Evolutionary conservation across 2,113 vertebrate genomes (phyloP).

Genomic region (Petaurus breviceps): DNA sequence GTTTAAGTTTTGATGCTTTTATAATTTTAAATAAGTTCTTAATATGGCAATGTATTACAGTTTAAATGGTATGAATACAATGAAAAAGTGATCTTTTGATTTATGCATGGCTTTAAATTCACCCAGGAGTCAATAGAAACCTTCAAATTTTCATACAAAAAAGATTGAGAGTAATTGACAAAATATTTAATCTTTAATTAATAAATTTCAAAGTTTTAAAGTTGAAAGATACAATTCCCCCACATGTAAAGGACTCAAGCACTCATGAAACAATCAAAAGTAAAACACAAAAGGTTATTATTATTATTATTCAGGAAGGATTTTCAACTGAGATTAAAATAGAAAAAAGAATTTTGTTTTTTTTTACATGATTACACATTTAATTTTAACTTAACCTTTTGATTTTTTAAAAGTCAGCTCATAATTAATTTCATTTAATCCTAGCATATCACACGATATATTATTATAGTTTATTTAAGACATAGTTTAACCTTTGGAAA

Average conservation of each 20-base stretch:
- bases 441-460: neutral
- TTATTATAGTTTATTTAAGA: conserved; percentile 15
- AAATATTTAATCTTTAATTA: neutral
- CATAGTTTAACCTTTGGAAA: conserved; percentile 6
- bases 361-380: neutral
- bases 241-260: neutral
- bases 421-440: conserved; percentile 32
- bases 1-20: neutral
- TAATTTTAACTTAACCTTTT: neutral
- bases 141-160: neutral
- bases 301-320: neutral
- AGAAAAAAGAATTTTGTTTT: neutral
- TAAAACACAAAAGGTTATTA: neutral
- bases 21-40: neutral
- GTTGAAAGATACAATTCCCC: neutral
- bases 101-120: neutral
- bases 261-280: neutral
- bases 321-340: neutral
- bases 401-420: neutral
- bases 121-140: neutral
- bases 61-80: neutral
- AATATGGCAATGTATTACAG: neutral
- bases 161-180: neutral
- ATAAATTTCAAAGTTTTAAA: conserved; percentile 7
- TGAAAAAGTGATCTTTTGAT: neutral